Evolutionary conservation across 2,797 vertebrate species (phyloP).

Genomic region (Sebastes jordani): DNA sequence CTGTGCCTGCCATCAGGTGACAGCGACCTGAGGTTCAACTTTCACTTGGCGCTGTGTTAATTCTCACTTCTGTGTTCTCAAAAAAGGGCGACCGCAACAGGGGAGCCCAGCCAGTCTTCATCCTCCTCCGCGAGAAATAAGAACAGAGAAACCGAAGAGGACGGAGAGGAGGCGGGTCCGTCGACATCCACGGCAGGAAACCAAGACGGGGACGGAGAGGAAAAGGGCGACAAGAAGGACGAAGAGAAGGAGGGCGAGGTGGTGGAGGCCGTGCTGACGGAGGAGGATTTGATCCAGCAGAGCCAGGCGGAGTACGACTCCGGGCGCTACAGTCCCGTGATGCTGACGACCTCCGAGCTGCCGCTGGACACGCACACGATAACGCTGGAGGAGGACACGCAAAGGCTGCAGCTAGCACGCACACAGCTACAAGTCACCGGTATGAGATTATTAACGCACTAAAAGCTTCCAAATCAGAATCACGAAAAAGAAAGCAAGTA

Average conservation of each 20-base stretch:
- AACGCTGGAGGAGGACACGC: slow-evolving; percentile 89
- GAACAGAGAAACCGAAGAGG: slow-evolving; percentile 2
- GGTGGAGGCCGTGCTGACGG: slow-evolving; percentile 92
- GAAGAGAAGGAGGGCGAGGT: slow-evolving; percentile 75
- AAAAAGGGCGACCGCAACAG: background rate
- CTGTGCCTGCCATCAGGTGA: background rate
- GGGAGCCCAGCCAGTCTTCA: slow-evolving; percentile 39
- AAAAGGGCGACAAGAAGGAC: slow-evolving; percentile 54
- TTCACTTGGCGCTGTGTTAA: background rate
- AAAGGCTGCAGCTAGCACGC: slow-evolving; percentile 88
- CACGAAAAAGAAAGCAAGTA: background rate
- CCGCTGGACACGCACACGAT: slow-evolving; percentile 92
- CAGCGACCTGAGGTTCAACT: background rate
- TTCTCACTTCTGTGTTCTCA: background rate
- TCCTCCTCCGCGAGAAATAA: slow-evolving; percentile 35
- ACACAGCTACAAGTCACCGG: slow-evolving; percentile 95
- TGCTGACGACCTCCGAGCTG: slow-evolving; percentile 88
- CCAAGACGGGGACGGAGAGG: slow-evolving; percentile 43
- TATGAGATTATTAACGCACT: slow-evolving; percentile 23
- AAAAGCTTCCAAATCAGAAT: background rate
- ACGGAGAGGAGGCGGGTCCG: slow-evolving; percentile 31
- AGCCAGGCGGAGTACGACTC: slow-evolving; percentile 96
- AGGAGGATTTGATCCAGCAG: slow-evolving; percentile 98
- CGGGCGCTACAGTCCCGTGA: slow-evolving; percentile 91
- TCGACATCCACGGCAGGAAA: slow-evolving; percentile 52